These are phyloP conservation scores for Megalops cyprinoides DNA, from an alignment of 2,797 vertebrate genomes.

Conservation along the genomic window DNA sequence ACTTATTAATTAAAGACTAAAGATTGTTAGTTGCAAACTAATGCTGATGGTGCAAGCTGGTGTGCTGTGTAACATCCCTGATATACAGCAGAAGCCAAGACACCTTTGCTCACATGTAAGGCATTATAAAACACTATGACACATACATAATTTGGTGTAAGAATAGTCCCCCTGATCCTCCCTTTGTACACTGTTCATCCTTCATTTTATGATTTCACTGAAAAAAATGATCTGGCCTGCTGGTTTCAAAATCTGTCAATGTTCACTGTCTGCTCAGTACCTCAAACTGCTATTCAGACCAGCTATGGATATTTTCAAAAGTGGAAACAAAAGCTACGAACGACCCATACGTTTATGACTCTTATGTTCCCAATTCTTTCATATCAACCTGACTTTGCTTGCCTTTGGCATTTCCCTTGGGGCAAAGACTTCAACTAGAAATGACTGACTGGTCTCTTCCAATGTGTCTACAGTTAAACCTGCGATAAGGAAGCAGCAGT, in stretches of 20 bases:
- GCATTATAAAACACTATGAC: background rate
- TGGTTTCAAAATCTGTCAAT: background rate
- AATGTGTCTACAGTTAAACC: background rate
- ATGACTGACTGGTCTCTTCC: background rate
- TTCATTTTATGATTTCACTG: background rate
- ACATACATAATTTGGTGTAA: background rate
- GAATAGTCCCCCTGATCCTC: no score
- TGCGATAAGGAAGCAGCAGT: background rate
- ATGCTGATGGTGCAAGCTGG: background rate
- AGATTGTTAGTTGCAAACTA: slow-evolving; percentile 12
- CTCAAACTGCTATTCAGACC: background rate
- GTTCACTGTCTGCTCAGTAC: background rate
- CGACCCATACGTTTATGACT: slow-evolving; percentile 7
- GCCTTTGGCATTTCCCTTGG: background rate
- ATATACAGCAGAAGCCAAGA: background rate
- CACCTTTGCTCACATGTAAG: background rate
- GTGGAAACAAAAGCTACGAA: background rate
- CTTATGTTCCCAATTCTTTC: slow-evolving; percentile 3
- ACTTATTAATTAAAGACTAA: slow-evolving; percentile 29
- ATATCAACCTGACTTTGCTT: background rate
- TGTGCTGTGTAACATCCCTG: background rate
- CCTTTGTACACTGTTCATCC: no score
- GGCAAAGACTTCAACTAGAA: background rate
- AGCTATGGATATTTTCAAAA: background rate
- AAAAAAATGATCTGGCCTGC: background rate